Evolutionary conservation across 2,888 invertebrate species (phyloP).

Genomic region (Hemicrepidius hirtus): DNA sequence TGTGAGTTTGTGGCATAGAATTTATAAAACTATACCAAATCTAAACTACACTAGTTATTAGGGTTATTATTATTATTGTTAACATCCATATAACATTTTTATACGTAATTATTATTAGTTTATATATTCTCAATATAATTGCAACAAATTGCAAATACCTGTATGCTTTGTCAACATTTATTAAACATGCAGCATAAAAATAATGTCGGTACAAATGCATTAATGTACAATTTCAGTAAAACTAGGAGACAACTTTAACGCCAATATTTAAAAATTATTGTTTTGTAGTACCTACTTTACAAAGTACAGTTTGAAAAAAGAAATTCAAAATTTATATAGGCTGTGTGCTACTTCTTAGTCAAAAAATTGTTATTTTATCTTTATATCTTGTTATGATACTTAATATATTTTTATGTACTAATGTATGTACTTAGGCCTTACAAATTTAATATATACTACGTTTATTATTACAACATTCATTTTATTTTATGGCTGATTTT

Average conservation of each 20-base stretch:
- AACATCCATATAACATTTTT: slow-evolving; percentile 24
- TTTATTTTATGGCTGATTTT: too few relatives aligned
- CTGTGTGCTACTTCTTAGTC: slow-evolving; percentile 69
- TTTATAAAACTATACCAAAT: slow-evolving; percentile 41
- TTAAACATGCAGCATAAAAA: slow-evolving; percentile 40
- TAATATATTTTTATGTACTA: slow-evolving; percentile 53
- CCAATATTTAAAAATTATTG: neutral
- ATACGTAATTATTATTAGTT: slow-evolving; percentile 48
- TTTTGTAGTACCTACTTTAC: slow-evolving; percentile 29
- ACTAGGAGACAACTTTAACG: neutral
- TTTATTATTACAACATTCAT: slow-evolving; percentile 38
- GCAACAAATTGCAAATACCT: neutral
- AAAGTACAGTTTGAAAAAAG: slow-evolving; percentile 24
- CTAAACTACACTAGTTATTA: slow-evolving; percentile 36
- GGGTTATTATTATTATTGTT: slow-evolving; percentile 30
- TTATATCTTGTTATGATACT: slow-evolving; percentile 63
- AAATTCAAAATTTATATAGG: slow-evolving; percentile 59
- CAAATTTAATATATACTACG: slow-evolving; percentile 48
- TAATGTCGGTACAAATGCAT: slow-evolving; percentile 18
- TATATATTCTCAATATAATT: neutral
- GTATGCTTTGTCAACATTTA: slow-evolving; percentile 24
- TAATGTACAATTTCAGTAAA: slow-evolving; percentile 27
- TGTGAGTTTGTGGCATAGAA: slow-evolving; percentile 17
- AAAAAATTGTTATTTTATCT: slow-evolving; percentile 62
- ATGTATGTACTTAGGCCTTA: slow-evolving; percentile 41